Evolutionary conservation across 2,113 vertebrate genomes (phyloP).

Genomic region (Anseranas semipalmata): DNA sequence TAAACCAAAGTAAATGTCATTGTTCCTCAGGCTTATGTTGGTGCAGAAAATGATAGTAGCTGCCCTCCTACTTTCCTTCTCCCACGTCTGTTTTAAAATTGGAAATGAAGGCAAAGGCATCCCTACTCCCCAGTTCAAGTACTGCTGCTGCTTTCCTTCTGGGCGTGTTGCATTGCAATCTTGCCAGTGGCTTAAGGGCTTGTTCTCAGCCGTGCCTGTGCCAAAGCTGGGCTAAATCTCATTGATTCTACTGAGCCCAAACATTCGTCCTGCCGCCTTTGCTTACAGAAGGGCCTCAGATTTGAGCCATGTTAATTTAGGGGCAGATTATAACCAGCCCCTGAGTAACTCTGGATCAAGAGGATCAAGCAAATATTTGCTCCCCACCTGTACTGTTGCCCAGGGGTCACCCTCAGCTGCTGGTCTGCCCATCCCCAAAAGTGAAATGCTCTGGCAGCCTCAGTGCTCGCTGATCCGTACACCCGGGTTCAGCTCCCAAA

Average conservation of each 20-base stretch:
- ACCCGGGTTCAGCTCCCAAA: not conserved
- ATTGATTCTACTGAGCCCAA: not conserved
- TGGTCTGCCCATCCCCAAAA: not conserved
- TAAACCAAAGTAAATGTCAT: slow-evolving; percentile 62
- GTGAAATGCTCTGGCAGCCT: not conserved
- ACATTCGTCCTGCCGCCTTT: not conserved
- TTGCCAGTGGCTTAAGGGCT: not conserved
- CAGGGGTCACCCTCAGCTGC: not conserved
- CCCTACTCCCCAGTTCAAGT: not conserved
- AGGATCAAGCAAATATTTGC: not conserved
- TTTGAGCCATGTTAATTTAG: not conserved
- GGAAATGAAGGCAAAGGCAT: not conserved
- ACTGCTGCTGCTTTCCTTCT: not conserved
- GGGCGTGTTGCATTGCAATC: not conserved
- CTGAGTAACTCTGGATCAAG: not conserved
- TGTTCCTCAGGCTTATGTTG: slow-evolving; percentile 44
- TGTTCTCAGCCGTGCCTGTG: not conserved
- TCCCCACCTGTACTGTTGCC: not conserved
- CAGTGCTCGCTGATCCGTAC: not conserved
- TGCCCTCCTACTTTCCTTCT: slow-evolving; percentile 15
- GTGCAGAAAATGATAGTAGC: slow-evolving; percentile 29
- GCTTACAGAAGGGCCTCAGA: not conserved
- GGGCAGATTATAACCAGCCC: not conserved
- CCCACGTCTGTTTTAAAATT: slow-evolving; percentile 26
- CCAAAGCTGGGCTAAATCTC: slow-evolving; percentile 6